phyloP scores from a whole-genome alignment of 2,888 invertebrate genomes.

The Eupelmus urozonus region DNA sequence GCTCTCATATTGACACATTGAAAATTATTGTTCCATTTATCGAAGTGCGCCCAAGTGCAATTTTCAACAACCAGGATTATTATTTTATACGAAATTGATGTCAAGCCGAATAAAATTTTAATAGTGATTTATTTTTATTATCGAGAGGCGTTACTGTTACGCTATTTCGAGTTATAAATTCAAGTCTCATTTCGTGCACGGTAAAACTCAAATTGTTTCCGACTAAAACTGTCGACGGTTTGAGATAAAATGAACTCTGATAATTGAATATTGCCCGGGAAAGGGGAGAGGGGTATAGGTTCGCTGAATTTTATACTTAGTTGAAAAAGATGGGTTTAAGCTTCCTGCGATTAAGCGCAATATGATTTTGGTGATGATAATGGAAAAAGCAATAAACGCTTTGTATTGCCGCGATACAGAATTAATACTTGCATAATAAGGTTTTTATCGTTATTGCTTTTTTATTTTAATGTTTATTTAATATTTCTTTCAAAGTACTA shows the following conservation, averaged over 20 bases:
- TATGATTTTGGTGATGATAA: conserved; percentile 15
- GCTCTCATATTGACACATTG: not conserved
- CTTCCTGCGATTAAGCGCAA: not conserved
- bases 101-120: conserved; percentile 4
- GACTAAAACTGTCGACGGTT: conserved; percentile 1
- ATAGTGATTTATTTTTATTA: conserved; percentile 17
- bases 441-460: too few species aligned
- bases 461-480: too few species aligned
- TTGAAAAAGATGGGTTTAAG: conserved; percentile 30
- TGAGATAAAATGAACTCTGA: conserved; percentile 26
- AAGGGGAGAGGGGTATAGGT: too few species aligned
- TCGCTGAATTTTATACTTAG: not conserved
- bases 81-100: not conserved
- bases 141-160: not conserved
- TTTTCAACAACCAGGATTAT: not conserved
- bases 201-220: conserved; percentile 21
- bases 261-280: conserved; percentile 24
- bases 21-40: conserved; percentile 17
- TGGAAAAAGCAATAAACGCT: conserved; percentile 26
- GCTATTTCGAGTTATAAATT: conserved; percentile 5
- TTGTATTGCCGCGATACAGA: too few species aligned
- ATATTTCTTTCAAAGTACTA: too few species aligned
- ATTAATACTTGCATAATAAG: too few species aligned
- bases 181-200: conserved; percentile 23
- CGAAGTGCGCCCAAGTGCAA: not conserved